phyloP scores from a whole-genome alignment of 2,797 vertebrate species.

The Malurus leucopterus region DNA sequence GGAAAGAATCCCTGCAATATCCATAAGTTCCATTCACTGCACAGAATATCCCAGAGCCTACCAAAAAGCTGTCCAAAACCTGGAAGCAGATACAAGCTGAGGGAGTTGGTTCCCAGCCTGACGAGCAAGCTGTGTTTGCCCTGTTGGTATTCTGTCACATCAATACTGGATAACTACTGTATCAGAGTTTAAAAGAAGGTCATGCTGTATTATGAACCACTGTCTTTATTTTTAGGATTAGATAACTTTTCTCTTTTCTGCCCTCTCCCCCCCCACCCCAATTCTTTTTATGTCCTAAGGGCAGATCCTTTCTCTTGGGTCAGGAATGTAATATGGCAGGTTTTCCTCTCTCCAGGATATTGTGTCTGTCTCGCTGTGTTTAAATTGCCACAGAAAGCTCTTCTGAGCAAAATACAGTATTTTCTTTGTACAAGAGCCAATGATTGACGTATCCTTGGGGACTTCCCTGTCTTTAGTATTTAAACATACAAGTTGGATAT shows the following conservation, averaged over 20 bases:
- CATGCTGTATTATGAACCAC: constrained; percentile 61
- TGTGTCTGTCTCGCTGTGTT: constrained; percentile 85
- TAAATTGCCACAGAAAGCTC: constrained; percentile 81
- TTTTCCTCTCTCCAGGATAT: constrained; percentile 87
- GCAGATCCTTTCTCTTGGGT: constrained; percentile 76
- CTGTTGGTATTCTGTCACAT: constrained; percentile 34
- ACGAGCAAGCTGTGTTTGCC: constrained; percentile 6
- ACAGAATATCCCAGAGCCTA: constrained; percentile 25
- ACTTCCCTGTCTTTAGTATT: constrained; percentile 72
- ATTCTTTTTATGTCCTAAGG: constrained; percentile 71
- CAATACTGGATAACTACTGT: constrained; percentile 40
- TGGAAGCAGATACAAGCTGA: constrained; percentile 1
- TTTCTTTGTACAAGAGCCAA: constrained; percentile 84
- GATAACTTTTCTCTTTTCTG: constrained; percentile 51
- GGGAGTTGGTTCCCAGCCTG: constrained; percentile 3
- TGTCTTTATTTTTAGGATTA: constrained; percentile 72
- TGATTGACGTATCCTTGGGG: constrained; percentile 78
- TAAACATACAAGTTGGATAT: constrained; percentile 67
- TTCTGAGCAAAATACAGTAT: constrained; percentile 81
- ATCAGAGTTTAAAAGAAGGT: constrained; percentile 67
- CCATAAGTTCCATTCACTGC: not conserved
- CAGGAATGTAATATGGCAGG: constrained; percentile 87
- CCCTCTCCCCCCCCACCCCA: not conserved
- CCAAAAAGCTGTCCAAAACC: constrained; percentile 36
- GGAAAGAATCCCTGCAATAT: constrained; percentile 63